Evolutionary conservation across 1,140 invertebrate genomes (phyloP), one percentile per base, ranked within the genome.

Genomic region (Bombus pyrosoma): DNA sequence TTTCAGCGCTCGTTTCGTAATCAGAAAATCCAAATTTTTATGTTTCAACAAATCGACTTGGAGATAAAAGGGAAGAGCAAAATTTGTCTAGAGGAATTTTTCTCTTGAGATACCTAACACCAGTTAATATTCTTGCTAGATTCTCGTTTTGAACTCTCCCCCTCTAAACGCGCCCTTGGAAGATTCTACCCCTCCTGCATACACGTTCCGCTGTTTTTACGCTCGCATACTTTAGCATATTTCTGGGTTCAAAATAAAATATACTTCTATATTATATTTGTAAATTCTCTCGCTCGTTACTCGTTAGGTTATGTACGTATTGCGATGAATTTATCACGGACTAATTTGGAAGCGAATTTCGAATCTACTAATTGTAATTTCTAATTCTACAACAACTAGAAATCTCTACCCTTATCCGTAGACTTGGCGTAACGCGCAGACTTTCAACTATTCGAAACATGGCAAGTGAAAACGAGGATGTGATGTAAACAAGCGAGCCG

Each of bases 401-500:
- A 34, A 75, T 34, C 43, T 5, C 10, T 6, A 25, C 25, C 32
- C 5, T 12, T 6, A 34, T 25, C 10, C 43, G 18, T 13, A 28
- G 22, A 47, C 41, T 47, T 74, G 12, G 72, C 15, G n/a, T 25
- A 75, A 22, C 73, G 10, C 22, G 32, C 22, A 75, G 43, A 75
- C 73, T 75, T 53, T 75, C 73, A 75, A 75, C 43, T 75, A 75
- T 75, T 75, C 73, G 32, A 75, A 75, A 75, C 43, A 43, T 25
- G 73, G 32, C n/a, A 53, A 75, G 43, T 75, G 73, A 75, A 75
- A 75, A 43, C 73, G 43, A n/a, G 73, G 41, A 43, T 75, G 32
- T 12, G n/a, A 34, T 75, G 73, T 34, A 75, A 75, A 43, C 41
- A 10, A 22, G 73, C 32, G n/a, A 53, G 73, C 53, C 73, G 32